Base-by-base conservation (phyloP, 2,888 invertebrate species). In the Prosopocoilus inquinatus region DNA sequence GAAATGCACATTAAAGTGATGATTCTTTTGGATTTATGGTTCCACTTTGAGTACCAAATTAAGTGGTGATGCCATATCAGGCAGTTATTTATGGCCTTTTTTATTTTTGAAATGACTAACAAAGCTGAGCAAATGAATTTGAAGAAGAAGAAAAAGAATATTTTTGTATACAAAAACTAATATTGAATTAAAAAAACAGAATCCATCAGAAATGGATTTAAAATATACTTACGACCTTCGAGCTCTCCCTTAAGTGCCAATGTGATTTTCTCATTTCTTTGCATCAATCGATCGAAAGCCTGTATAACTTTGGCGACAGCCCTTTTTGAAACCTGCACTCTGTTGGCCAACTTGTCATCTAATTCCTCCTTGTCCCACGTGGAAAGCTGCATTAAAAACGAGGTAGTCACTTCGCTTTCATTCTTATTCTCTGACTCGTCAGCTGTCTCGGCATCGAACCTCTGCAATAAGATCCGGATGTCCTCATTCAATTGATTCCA, bases 401-500 rank as follows among this genome's bases (percentile, higher is more conserved):
- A 94, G 7, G 95, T 96, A 7, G 96, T 96, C 0, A 95, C 95
- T 78, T 95, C 94, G 78, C 92, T 94, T 78, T 96, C 96, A 83
- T 96, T 96, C 81, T 92, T 92, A 72, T 91, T 95, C 78, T 96
- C 96, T 0, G 90, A 89, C 75, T 96, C 96, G 79, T 96, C 96
- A 3, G 95, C 94, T 9, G 96, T 96, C 78, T 97, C 97, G 0
- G 96, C 94, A 82, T 98, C 97, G 80, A 98, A 97, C 62, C 97
- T 83, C 75, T 97, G 96, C 62, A 98, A 77, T 53, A 98, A 78
- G 9, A 98, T 91, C 63, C 97, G 82, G 64, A 97, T 94, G 75
- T 98, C 97, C 79, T 98, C 98, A 80, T 98, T 98, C 28, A 98
- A 81, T 76, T 94, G 89, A 79, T 95, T 96, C 96, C 96, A 96